Percentiles rank a stretch among this genome's conserved stretches.
Conservation (phyloP, 2,888 invertebrate species). For the Pristionchus fissidentatus region DNA sequence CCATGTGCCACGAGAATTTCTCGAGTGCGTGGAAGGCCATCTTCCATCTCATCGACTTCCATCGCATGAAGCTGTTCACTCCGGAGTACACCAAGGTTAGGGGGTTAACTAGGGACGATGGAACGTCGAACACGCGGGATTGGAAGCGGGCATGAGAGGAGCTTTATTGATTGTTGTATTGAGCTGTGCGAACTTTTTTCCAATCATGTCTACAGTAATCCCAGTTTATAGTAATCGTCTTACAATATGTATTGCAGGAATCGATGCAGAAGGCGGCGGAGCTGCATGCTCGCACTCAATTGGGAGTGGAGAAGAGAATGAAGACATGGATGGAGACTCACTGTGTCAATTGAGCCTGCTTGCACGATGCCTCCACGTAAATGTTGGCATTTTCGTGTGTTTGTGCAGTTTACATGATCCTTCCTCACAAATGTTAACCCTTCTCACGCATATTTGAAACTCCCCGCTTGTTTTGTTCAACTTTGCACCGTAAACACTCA, state of each 20-base stretch:
- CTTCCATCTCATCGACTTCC: constrained; percentile 33
- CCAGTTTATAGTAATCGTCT: not conserved
- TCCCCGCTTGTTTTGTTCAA: no score
- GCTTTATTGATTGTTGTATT: not conserved
- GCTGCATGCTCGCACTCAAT: not conserved
- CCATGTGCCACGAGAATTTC: not conserved
- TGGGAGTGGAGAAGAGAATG: not conserved
- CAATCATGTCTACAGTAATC: not conserved
- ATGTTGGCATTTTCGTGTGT: no score
- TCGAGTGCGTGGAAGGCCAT: not conserved
- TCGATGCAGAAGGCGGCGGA: not conserved
- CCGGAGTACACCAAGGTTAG: constrained; percentile 16
- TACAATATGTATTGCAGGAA: not conserved
- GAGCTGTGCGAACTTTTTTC: not conserved
- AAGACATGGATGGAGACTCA: not conserved
- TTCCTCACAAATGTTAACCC: no score
- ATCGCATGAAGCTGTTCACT: constrained; percentile 14
- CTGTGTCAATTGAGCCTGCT: no score
- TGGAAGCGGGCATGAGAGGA: not conserved
- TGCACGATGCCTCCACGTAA: no score
- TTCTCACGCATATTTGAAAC: no score
- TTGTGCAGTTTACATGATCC: no score
- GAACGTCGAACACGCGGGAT: not conserved
- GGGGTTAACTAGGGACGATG: not conserved
- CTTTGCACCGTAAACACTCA: no score